phyloP scores from a whole-genome alignment of 2,888 invertebrate genomes.

The Cerastoderma edule region DNA sequence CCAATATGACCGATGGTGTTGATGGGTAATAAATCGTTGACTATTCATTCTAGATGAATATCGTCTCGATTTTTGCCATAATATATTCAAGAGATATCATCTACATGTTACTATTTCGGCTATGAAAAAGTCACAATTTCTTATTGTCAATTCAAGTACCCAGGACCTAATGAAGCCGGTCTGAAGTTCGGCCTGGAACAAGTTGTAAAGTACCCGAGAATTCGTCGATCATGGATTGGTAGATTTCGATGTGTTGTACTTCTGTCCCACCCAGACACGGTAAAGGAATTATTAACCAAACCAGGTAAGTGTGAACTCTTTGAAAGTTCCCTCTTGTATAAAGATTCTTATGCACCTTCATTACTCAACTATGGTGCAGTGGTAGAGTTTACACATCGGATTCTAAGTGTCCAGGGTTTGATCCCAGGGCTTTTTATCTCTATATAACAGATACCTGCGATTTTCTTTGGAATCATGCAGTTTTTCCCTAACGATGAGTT shows the following conservation, averaged over 20 bases:
- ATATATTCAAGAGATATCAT: neutral
- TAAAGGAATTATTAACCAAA: constrained; percentile 20
- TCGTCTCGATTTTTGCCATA: neutral
- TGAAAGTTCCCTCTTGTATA: no score
- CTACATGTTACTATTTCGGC: no score
- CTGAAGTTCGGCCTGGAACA: constrained; percentile 48
- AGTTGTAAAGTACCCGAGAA: constrained; percentile 7
- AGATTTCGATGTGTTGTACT: constrained; percentile 19
- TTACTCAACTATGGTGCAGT: no score
- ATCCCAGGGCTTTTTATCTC: no score
- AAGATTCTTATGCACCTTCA: no score
- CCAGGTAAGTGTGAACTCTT: constrained; percentile 28
- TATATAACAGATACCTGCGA: no score
- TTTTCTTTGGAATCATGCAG: no score
- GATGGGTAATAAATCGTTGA: neutral
- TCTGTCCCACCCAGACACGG: constrained; percentile 23
- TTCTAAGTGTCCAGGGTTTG: no score
- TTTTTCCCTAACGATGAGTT: no score
- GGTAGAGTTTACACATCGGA: no score
- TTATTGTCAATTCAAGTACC: no score
- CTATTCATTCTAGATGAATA: neutral
- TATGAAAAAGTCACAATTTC: no score
- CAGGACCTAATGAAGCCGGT: constrained; percentile 71
- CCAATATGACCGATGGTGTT: neutral
- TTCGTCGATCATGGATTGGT: constrained; percentile 20